Evolutionary conservation across 2,797 vertebrate species (phyloP).

Genomic region (Argyrosomus regius): DNA sequence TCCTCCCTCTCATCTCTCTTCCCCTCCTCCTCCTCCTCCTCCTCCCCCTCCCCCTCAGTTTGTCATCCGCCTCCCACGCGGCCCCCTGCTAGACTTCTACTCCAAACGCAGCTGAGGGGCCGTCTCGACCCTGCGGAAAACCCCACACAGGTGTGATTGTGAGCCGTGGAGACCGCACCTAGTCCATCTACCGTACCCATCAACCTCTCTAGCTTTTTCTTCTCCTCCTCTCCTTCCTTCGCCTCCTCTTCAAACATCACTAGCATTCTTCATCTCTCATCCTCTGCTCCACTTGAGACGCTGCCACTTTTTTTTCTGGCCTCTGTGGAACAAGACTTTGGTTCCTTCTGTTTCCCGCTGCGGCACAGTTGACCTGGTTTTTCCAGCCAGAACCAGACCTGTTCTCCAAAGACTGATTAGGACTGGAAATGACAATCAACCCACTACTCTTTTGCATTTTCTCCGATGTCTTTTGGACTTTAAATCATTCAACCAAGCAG

Average conservation of each 20-base stretch:
- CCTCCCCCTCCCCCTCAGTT: conserved; percentile 72
- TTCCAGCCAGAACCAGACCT: conserved; percentile 53
- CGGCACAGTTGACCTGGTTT: conserved; percentile 45
- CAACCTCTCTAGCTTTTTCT: conserved; percentile 86
- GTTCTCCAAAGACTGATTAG: conserved; percentile 65
- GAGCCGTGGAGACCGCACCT: conserved; percentile 88
- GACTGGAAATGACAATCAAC: conserved; percentile 64
- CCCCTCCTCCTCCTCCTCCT: conserved; percentile 34
- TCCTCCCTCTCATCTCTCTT: conserved; percentile 76
- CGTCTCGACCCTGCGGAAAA: conserved; percentile 81
- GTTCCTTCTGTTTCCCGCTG: conserved; percentile 44
- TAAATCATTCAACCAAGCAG: conserved; percentile 12
- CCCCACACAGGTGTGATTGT: conserved; percentile 86
- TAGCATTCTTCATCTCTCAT: conserved; percentile 77
- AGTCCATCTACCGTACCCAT: conserved; percentile 83
- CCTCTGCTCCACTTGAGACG: conserved; percentile 71
- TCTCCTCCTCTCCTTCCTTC: conserved; percentile 89
- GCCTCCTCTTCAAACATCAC: conserved; percentile 85
- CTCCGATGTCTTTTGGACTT: conserved; percentile 53
- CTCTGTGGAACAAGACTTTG: conserved; percentile 61
- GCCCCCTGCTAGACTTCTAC: conserved; percentile 86
- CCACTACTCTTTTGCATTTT: conserved; percentile 46
- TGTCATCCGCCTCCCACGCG: conserved; percentile 85
- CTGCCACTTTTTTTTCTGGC: conserved; percentile 42
- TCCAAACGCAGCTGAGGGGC: conserved; percentile 91